Percentiles rank a stretch among this genome's conserved stretches.
Evolutionary conservation across 2,888 invertebrate genomes (phyloP).

Genomic region (Phasia obesa): DNA sequence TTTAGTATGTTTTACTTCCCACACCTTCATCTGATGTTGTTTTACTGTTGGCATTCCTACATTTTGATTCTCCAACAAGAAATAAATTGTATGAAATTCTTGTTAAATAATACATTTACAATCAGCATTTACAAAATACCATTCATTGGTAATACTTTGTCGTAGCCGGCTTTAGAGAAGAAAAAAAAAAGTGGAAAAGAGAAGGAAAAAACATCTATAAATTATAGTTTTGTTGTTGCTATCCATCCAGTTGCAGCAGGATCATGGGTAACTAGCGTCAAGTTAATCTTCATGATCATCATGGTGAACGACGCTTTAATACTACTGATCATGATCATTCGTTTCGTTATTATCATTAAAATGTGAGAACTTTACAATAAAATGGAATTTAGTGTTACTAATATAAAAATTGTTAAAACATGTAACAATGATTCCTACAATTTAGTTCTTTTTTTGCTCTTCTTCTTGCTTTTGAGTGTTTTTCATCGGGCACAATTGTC

Average conservation of each 20-base stretch:
- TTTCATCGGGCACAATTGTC: slow-evolving; percentile 28
- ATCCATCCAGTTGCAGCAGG: slow-evolving; percentile 14
- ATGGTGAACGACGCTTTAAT: slow-evolving; percentile 8
- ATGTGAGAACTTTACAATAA: slow-evolving; percentile 77
- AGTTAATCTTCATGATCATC: slow-evolving; percentile 44
- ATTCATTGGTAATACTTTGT: slow-evolving; percentile 48
- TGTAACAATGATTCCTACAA: slow-evolving; percentile 64
- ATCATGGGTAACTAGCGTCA: slow-evolving; percentile 16
- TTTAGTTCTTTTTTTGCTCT: slow-evolving; percentile 7
- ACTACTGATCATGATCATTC: slow-evolving; percentile 35
- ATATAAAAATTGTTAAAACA: slow-evolving; percentile 72
- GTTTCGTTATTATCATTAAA: slow-evolving; percentile 51
- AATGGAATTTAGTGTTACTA: slow-evolving; percentile 75
- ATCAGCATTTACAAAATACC: slow-evolving; percentile 62
- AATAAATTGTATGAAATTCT: slow-evolving; percentile 59
- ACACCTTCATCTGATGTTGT: slow-evolving; percentile 36
- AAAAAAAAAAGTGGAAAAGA: slow-evolving; percentile 19
- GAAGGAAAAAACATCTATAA: slow-evolving; percentile 25
- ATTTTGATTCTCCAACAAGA: slow-evolving; percentile 3
- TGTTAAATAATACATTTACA: slow-evolving; percentile 61
- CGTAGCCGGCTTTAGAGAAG: slow-evolving; percentile 28
- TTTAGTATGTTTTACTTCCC: slow-evolving; percentile 47
- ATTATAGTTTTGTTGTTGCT: slow-evolving; percentile 31
- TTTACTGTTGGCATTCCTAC: slow-evolving; percentile 1
- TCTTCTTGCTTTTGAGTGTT: background rate